Evolutionary conservation across 2,113 vertebrate species (phyloP).

Genomic region (Sardina pilchardus): DNA sequence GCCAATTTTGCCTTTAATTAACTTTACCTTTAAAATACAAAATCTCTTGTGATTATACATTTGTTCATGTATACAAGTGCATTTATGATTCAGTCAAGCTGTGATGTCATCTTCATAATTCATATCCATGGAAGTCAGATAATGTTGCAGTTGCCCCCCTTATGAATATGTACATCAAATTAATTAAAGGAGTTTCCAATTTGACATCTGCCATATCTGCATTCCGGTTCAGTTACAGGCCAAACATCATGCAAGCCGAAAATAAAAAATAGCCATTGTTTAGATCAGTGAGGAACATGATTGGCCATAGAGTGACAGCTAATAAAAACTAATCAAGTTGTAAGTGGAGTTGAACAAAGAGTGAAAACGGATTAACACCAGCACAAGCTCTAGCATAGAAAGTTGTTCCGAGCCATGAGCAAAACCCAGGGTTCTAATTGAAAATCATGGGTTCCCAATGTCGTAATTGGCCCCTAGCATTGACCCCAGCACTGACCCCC

Average conservation of each 20-base stretch:
- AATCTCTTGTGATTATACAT: neutral
- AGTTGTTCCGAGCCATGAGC: neutral
- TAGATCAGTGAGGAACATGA: conserved; percentile 12
- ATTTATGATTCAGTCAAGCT: neutral
- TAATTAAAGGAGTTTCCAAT: conserved; percentile 24
- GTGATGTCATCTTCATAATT: neutral
- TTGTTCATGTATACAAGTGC: neutral
- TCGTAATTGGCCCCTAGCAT: conserved; percentile 2
- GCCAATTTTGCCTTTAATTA: neutral
- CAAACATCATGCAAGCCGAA: neutral
- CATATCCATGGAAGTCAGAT: neutral
- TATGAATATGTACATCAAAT: conserved; percentile 32
- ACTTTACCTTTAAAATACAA: neutral
- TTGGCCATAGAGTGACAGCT: neutral
- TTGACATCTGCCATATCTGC: conserved; percentile 27
- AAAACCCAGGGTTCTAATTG: neutral
- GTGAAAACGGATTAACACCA: neutral
- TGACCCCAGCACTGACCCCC: conserved; percentile 13
- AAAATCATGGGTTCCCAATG: neutral
- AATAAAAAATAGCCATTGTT: neutral
- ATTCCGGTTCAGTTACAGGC: conserved; percentile 11
- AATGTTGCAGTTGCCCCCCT: neutral
- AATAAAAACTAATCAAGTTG: conserved; percentile 2
- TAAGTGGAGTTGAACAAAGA: neutral
- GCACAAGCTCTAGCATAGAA: neutral